Conservation (phyloP, 2,113 vertebrate species). For the Sitta europaea region DNA sequence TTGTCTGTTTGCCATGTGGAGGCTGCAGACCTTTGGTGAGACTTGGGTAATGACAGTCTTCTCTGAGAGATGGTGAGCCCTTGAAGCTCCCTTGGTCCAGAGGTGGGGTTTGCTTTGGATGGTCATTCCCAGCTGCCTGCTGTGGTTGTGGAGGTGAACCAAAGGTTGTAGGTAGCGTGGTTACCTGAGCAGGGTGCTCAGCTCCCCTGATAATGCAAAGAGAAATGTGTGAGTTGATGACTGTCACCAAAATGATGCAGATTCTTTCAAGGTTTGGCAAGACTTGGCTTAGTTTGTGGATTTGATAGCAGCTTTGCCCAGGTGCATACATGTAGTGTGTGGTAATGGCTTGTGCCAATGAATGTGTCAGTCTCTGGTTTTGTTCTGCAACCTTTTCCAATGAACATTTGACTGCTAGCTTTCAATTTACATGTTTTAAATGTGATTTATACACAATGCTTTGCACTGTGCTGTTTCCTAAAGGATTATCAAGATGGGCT, state of each 20-base stretch:
- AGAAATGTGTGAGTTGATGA: accelerated
- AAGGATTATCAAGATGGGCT: not conserved
- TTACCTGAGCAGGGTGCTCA: not conserved
- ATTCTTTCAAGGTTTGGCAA: not conserved
- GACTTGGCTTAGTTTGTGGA: not conserved
- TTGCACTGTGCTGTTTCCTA: not conserved
- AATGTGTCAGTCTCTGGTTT: not conserved
- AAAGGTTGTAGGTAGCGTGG: not conserved
- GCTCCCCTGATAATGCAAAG: accelerated
- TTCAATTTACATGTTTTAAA: not conserved
- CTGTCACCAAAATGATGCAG: accelerated
- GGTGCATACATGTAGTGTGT: not conserved
- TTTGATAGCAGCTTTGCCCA: not conserved
- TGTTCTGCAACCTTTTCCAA: not conserved
- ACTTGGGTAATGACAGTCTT: not conserved
- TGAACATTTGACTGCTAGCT: not conserved
- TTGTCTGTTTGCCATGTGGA: not conserved
- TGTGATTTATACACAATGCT: not conserved
- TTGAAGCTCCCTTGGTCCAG: not conserved
- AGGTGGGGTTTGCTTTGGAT: not conserved
- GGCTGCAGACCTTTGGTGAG: not conserved
- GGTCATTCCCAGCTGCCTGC: not conserved
- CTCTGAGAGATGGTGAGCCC: not conserved
- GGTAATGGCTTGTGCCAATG: not conserved
- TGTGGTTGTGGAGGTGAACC: not conserved